phyloP scores from a whole-genome alignment of 2,888 invertebrate species.

The Syrphus vitripennis region DNA sequence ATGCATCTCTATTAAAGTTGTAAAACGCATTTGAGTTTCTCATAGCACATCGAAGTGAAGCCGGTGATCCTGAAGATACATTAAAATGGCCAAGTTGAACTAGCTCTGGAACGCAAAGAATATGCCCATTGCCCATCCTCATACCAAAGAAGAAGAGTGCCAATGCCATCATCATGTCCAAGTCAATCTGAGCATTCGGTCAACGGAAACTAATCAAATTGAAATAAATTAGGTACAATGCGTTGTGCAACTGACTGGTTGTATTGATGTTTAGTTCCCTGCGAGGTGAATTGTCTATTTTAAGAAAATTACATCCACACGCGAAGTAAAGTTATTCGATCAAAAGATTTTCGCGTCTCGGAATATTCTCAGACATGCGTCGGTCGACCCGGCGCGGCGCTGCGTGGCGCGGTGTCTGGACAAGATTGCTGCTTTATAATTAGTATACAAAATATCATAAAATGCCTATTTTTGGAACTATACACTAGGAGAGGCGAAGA shows the following conservation, averaged over 20 bases:
- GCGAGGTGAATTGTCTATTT: conserved; percentile 40
- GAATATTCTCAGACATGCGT: background rate
- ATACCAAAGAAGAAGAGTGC: background rate
- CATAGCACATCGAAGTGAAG: background rate
- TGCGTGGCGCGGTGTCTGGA: background rate
- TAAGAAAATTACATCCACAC: conserved; percentile 21
- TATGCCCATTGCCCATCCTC: background rate
- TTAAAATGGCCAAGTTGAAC: conserved; percentile 23
- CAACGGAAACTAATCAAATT: conserved; percentile 65
- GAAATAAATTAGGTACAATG: conserved; percentile 58
- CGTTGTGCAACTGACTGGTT: conserved; percentile 24
- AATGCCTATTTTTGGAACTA: conserved; percentile 46
- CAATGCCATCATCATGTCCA: conserved; percentile 10
- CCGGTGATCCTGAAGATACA: conserved; percentile 27
- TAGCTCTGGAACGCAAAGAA: background rate
- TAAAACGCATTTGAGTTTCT: conserved; percentile 46
- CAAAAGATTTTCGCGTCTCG: background rate
- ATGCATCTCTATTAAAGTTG: conserved; percentile 49
- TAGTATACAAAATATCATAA: conserved; percentile 38
- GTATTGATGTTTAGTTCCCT: background rate
- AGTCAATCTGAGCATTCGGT: conserved; percentile 44
- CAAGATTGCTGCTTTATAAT: conserved; percentile 26
- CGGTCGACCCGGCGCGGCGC: no score
- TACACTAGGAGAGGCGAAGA: background rate
- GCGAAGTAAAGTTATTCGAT: conserved; percentile 21